Percentiles rank a stretch among this genome's conserved stretches.
phyloP scores from a whole-genome alignment of 1,140 invertebrate species.

The Ceratitis capitata region DNA sequence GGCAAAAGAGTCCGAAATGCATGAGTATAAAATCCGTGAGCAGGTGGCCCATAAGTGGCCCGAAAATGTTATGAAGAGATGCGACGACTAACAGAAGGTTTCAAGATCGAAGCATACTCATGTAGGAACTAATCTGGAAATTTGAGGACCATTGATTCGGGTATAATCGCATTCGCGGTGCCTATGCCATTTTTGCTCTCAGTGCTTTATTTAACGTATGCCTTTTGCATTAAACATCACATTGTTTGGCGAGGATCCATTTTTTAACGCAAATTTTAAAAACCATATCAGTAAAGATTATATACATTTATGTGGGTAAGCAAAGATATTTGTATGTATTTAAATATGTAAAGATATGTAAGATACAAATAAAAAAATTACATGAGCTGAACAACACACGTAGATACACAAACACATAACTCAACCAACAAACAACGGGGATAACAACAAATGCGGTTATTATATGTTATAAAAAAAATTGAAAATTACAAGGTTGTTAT shows the following conservation, averaged over 20 bases:
- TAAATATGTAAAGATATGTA: background rate
- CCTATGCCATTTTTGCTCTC: background rate
- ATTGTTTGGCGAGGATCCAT: background rate
- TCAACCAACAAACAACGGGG: slow-evolving; percentile 19
- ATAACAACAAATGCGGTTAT: slow-evolving; percentile 13
- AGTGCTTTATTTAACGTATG: background rate
- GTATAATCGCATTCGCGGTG: no score
- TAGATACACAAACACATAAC: slow-evolving; percentile 4
- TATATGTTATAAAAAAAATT: background rate
- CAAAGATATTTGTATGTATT: background rate
- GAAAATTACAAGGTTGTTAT: background rate
- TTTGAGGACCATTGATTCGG: no score
- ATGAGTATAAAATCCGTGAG: no score
- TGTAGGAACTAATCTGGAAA: no score
- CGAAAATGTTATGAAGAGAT: background rate
- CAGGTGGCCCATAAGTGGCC: no score
- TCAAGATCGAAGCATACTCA: no score
- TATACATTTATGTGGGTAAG: background rate
- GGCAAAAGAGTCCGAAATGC: no score
- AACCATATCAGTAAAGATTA: background rate
- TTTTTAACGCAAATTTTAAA: background rate
- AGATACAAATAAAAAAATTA: background rate
- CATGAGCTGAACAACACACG: background rate
- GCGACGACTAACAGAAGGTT: no score
- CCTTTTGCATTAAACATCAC: background rate